Evolutionary conservation across 1,140 invertebrate genomes (phyloP), one percentile per base, ranked within the genome.

Genomic region (Homarus americanus): DNA sequence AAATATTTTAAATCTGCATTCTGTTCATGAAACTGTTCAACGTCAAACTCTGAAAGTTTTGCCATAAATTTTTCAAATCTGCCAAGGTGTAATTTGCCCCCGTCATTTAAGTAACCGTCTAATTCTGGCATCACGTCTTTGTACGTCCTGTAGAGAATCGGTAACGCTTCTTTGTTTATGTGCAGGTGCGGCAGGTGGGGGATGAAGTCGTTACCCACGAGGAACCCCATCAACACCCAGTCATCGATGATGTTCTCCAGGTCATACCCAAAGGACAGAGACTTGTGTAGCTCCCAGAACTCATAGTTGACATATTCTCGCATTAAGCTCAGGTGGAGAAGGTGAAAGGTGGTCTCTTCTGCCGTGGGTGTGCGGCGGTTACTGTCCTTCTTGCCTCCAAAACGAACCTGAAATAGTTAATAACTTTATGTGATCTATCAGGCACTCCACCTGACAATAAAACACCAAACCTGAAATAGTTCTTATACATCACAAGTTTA

Each of bases 131-230:
- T 94, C 36, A 98, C 96, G 41, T 96, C 95, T 94, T 97, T 98
- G 94, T 99, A 99, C 1, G 96, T 97, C 93, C 96, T 95, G 95
- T 98, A 99, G 58, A 99, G 95, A 66, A 97, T 94, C 0, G 97
- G 97, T 76, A 99, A 94, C 49, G 98, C 98, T 93, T 98, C 97
- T 93, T 97, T 97, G 84, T 96, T 96, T 93, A 99, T 99, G 94
- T 99, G 98, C 93, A 99, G 95, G 94, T 98, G 96, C 41, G 98
- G 98, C 83, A 99, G 95, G 95, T 99, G 96, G 0, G 98, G 98
- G 93, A 99, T 97, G 94, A 99, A 99, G 95, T 99, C 98, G 94
- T 99, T 99, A 72, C 98, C 98, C 9, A 99, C 97, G 40, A 99
- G 94, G 94, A 99, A 99, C 1, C 98, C 97, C 97, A 99, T 93